phyloP scores from a whole-genome alignment of 2,113 vertebrate genomes.

The Mustela lutreola region DNA sequence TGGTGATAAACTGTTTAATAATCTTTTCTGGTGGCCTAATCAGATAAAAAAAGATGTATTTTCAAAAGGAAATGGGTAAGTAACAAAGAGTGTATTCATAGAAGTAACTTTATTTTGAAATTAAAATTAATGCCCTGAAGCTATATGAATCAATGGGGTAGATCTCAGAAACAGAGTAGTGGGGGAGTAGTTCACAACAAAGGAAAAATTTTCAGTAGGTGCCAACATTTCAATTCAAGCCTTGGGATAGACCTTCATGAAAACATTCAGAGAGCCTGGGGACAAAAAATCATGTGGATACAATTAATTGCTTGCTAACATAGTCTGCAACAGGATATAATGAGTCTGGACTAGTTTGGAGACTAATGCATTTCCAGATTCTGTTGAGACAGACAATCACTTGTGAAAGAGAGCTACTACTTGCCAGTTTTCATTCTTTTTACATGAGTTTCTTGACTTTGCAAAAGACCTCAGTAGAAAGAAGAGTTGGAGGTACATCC shows the following conservation, averaged over 20 bases:
- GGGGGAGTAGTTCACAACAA: neutral
- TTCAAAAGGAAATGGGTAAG: neutral
- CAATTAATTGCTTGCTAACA: neutral
- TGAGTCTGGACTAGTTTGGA: neutral
- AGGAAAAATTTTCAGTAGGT: neutral
- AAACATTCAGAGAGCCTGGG: neutral
- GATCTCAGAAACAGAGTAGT: neutral
- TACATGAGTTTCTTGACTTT: neutral
- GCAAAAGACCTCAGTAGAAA: neutral
- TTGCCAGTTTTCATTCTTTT: neutral
- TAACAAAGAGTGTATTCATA: neutral
- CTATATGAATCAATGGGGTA: neutral
- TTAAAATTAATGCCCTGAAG: neutral
- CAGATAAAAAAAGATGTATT: neutral
- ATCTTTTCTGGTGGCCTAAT: neutral
- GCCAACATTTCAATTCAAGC: neutral
- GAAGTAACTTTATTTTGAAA: neutral
- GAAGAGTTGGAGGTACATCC: neutral
- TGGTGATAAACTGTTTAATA: neutral
- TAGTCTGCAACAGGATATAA: neutral
- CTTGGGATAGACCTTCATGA: neutral
- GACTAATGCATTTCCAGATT: neutral
- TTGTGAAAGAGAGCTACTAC: neutral
- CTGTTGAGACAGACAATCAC: neutral
- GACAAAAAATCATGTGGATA: neutral